Conservation (phyloP, 2,888 invertebrate species). For the Drosophila affinis region DNA sequence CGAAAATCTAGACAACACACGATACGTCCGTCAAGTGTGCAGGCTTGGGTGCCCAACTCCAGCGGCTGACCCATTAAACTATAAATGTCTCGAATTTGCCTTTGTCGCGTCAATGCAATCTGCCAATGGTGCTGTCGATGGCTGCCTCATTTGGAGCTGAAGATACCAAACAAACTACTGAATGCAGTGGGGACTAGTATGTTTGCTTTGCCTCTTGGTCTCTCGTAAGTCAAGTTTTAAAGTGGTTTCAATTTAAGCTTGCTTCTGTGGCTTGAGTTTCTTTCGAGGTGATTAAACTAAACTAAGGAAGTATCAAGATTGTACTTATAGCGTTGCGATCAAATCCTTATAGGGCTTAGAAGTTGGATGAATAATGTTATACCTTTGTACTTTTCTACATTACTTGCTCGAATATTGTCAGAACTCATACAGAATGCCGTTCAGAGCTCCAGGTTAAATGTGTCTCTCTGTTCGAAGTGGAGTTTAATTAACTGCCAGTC, state of each 20-base stretch:
- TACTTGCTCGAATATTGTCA: not conserved
- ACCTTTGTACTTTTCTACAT: too few relatives aligned
- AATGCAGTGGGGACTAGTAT: not conserved
- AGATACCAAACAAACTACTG: too few relatives aligned
- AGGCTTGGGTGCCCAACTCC: slow-evolving; percentile 30
- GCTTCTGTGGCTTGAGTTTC: too few relatives aligned
- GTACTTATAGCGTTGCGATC: too few relatives aligned
- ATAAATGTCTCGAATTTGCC: slow-evolving; percentile 12
- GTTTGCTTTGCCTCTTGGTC: too few relatives aligned
- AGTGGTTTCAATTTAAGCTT: too few relatives aligned
- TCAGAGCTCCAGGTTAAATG: not conserved
- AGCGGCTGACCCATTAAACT: slow-evolving; percentile 61
- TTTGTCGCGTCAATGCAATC: slow-evolving; percentile 12
- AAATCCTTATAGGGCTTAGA: too few relatives aligned
- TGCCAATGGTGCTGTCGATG: slow-evolving; percentile 52
- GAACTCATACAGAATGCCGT: not conserved
- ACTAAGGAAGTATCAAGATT: too few relatives aligned
- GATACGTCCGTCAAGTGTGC: slow-evolving; percentile 21
- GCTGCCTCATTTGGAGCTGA: slow-evolving; percentile 39
- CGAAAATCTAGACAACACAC: slow-evolving; percentile 48
- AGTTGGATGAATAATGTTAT: too few relatives aligned
- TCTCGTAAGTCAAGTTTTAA: too few relatives aligned
- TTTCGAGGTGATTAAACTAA: too few relatives aligned
- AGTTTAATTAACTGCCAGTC: slow-evolving; percentile 24
- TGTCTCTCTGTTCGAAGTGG: not conserved